Evolutionary conservation across 2,113 vertebrate species (phyloP), one percentile per base, ranked within the genome.

Genomic region (Phasianus colchicus): DNA sequence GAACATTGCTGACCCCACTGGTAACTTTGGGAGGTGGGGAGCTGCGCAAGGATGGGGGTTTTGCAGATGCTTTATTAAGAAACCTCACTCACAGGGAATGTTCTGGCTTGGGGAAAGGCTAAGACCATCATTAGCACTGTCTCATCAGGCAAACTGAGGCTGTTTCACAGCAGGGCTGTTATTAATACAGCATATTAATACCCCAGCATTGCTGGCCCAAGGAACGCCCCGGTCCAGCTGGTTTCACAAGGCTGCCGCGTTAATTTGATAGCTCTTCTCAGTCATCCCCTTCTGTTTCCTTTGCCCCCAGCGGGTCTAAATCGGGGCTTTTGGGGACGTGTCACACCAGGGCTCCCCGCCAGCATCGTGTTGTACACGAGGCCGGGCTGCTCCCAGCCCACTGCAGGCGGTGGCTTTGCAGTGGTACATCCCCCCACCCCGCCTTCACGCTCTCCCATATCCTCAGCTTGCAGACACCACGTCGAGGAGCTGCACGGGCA

Each of bases 181-280:
- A 48, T 40, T 27, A 77, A 4, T 20, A 40, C 45, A 12, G 55
- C 0, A 43, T 89, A 91, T 97, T 95, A 92, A 94, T 94, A 94
- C 92, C 94, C 83, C 6, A 2, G 30, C 12, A 3, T 77, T 63
- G 57, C 8, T 8, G 8, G 45, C 7, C 58, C 60, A 6, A 75
- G 90, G 80, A 81, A 89, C 50, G 65, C 70, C 77, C 78, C 67
- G 80, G 60, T 60, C 72, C 79, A 65, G 63, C 75, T 86, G 52
- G 48, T 91, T 24, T 32, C 30, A n/a, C 0, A 1, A 74, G 75
- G 74, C 22, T 43, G 24, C n/a, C 2, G 4, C 70, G 27, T 70
- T 74, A 63, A 93, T 69, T 6, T 34, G 83, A 57, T 67, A 75
- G 78, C 81, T 85, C 58, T 16, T 47, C 70, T 83, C 13, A 2